phyloP scores from a whole-genome alignment of 2,113 vertebrate genomes.

The Rhinichthys klamathensis region DNA sequence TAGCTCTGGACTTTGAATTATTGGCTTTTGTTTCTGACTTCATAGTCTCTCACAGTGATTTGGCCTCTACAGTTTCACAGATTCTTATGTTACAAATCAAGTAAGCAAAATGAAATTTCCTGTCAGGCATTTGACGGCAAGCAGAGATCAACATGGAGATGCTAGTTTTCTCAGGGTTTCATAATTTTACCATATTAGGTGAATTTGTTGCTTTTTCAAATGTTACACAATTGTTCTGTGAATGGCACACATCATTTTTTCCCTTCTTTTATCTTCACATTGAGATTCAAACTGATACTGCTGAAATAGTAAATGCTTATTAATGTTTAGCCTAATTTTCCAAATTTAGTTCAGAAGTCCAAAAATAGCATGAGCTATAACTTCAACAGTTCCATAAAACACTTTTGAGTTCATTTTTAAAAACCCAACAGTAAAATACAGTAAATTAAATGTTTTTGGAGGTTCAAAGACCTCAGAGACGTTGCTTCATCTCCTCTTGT shows the following conservation, averaged over 20 bases:
- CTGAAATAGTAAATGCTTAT: neutral
- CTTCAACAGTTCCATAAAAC: neutral
- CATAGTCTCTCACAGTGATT: slow-evolving; percentile 11
- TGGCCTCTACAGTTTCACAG: slow-evolving; percentile 37
- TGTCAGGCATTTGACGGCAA: slow-evolving; percentile 44
- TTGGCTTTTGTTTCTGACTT: slow-evolving; percentile 37
- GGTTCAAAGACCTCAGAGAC: slow-evolving; percentile 17
- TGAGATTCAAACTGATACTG: slow-evolving; percentile 9
- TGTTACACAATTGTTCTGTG: slow-evolving; percentile 24
- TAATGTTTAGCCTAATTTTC: no score
- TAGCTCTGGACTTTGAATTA: slow-evolving; percentile 45
- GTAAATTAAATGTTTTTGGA: slow-evolving; percentile 8
- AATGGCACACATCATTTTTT: slow-evolving; percentile 20
- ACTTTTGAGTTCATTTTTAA: slow-evolving; percentile 3
- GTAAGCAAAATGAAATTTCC: slow-evolving; percentile 41
- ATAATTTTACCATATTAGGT: slow-evolving; percentile 42
- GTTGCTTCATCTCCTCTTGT: slow-evolving; percentile 30
- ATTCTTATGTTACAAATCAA: slow-evolving; percentile 29
- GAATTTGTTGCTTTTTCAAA: slow-evolving; percentile 34
- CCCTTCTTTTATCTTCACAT: neutral
- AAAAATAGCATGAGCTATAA: slow-evolving; percentile 2
- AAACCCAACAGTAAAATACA: neutral
- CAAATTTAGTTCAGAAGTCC: slow-evolving; percentile 21
- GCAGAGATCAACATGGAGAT: slow-evolving; percentile 42
- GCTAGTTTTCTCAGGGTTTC: slow-evolving; percentile 36